These are phyloP conservation scores for Chaetoderma sp. DNA, from an alignment of 2,888 invertebrate genomes.

Conservation along the genomic window DNA sequence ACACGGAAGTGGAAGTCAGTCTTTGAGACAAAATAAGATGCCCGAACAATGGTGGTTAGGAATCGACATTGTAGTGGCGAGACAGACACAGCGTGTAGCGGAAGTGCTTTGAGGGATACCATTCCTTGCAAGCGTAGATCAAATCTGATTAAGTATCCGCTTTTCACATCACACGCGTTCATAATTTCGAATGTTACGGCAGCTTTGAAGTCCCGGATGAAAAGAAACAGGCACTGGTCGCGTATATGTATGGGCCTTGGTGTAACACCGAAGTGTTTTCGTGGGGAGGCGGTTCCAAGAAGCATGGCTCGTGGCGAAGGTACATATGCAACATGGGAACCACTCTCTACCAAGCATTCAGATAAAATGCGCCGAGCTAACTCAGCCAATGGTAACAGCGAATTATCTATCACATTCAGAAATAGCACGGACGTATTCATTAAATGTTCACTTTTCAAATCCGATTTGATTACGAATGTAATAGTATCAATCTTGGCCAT, in stretches of 20 bases:
- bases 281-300: neutral
- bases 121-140: neutral
- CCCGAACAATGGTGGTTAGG: neutral
- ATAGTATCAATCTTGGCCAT: too few species aligned
- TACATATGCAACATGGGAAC: neutral
- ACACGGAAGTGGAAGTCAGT: neutral
- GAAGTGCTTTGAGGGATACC: neutral
- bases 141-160: neutral
- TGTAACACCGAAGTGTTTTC: neutral
- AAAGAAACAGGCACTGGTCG: neutral
- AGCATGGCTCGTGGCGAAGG: neutral
- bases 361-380: too few species aligned
- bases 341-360: neutral
- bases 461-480: too few species aligned
- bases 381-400: too few species aligned
- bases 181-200: neutral
- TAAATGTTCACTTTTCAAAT: too few species aligned
- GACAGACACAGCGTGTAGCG: neutral
- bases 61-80: neutral
- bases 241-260: neutral
- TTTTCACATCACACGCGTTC: neutral
- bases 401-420: too few species aligned
- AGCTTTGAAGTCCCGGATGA: neutral
- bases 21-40: conserved; percentile 1
- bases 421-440: too few species aligned